Evolutionary conservation across 2,888 invertebrate species (phyloP), one percentile per base, ranked within the genome.

Genomic region (Ectemnius lituratus): DNA sequence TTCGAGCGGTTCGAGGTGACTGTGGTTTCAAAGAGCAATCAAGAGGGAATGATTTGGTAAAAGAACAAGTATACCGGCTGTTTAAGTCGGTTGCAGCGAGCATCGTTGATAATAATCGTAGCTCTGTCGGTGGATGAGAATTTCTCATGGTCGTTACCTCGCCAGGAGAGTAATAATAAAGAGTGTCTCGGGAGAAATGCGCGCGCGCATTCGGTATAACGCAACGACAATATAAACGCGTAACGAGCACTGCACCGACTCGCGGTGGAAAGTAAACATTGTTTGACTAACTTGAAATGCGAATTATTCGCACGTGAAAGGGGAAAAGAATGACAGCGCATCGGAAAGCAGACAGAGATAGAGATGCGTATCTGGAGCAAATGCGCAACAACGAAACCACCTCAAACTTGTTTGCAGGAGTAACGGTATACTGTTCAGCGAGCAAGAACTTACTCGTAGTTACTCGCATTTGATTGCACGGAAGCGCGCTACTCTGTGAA

Each of bases 41-140:
- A 8, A 8, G 37, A 37, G 11, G 20, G 1, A 20, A 20, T 20
- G 20, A 2, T 52, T 52, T 52, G 52, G 52, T 52, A 16, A 37
- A 37, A 37, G 37, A 37, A 8, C 37, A 37, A 37, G 52, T 52
- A 13, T n/a, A 49, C 49, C 16, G n/a, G 16, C 16, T 14, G 1
- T 14, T 52, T 52, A 16, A 11, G 52, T 16, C 52, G 2, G n/a
- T 52, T 16, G 14, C 52, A 6, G 47, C 65, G 70, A 71, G 74
- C 61, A 37, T 67, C 68, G 68, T 65, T 68, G 77, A 74, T 82
- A 74, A 78, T 80, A 73, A 80, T 83, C 75, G 71, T 83, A 78
- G 76, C 76, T 73, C 76, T 75, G 74, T 75, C 76, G 73, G 78
- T 75, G 73, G 80, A 79, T 79, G 82, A 82, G 83, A 84, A 82